Base-by-base conservation (phyloP, 2,888 invertebrate genomes). In the Dioctria linearis region DNA sequence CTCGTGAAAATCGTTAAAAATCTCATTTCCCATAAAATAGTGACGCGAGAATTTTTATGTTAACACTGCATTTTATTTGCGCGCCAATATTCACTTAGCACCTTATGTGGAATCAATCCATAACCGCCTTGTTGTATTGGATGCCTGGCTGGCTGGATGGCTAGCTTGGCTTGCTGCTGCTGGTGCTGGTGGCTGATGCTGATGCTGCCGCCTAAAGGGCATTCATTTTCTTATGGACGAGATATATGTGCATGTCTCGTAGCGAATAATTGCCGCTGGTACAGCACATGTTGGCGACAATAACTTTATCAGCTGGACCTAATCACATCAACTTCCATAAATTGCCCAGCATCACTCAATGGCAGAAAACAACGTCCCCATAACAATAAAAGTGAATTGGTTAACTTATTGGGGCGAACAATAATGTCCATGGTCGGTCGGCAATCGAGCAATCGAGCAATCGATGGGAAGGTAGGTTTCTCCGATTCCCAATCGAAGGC, bases 301-400 rank as follows among this genome's bases (percentile, higher is more conserved):
- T 78, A 66, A 66, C 78, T 78, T 78, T 78, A 78, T 78, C 78
- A 78, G 78, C 66, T 67, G 57, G 54, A 43, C 57, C 66, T 78
- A 67, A 78, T 78, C 78, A 67, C 78, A n/a, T n/a, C 42, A 25
- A 43, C 65, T 78, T 40, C 66, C 78, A 78, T 78, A 78, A 78
- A 78, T 67, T 67, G 42, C 25, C 25, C 67, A 57, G 67, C 78
- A 78, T 78, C 78, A 78, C 42, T 78, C 78, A 78, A 42, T 54
- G 57, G 54, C 51, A 66, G 66, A 78, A 67, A 76, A 76, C 76
- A 63, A 63, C 73, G 76, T 42, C 39, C 78, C 66, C 57, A 78
- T 78, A 83, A 83, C 82, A 83, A 84, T 83, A 83, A 83, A 84
- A 84, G 80, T 82, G 83, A 84, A 84, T 84, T 84, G 84, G 83